A percentile compares a stretch with the other conserved stretches of the same genome.
Conservation (phyloP, 2,113 vertebrate genomes). For the Cyanocitta stelleri region DNA sequence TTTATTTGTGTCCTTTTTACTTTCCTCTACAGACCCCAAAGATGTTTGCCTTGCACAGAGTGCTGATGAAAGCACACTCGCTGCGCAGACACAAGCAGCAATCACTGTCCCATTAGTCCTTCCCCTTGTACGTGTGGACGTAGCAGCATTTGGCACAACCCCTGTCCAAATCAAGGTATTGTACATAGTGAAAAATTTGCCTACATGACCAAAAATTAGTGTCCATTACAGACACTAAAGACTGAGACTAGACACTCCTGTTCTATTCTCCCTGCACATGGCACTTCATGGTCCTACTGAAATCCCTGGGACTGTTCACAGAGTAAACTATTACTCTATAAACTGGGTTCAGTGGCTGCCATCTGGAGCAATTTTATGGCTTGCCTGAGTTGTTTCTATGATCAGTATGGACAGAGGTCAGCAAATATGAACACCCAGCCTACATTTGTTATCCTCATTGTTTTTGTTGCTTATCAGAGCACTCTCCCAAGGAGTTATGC, state of each 20-base stretch:
- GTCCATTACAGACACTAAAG: neutral
- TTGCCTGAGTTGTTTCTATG: neutral
- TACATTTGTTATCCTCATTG: neutral
- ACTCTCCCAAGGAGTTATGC: neutral
- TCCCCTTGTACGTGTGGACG: neutral
- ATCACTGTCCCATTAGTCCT: neutral
- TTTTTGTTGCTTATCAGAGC: neutral
- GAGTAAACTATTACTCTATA: neutral
- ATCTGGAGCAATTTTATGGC: neutral
- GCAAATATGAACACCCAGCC: neutral
- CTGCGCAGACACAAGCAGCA: neutral
- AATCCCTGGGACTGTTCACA: neutral
- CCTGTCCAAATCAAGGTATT: neutral
- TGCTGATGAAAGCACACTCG: neutral
- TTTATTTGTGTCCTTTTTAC: neutral
- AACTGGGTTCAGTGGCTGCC: neutral
- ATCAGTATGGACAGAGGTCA: neutral
- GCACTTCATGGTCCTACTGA: neutral
- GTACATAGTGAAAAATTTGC: neutral
- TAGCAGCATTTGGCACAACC: neutral
- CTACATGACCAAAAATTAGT: neutral
- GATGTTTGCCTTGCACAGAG: neutral
- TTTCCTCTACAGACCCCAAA: neutral
- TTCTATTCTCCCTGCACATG: neutral
- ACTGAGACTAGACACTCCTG: neutral